Conservation (phyloP, 2,113 vertebrate species). For the Pseudolaguvia tuberculata region DNA sequence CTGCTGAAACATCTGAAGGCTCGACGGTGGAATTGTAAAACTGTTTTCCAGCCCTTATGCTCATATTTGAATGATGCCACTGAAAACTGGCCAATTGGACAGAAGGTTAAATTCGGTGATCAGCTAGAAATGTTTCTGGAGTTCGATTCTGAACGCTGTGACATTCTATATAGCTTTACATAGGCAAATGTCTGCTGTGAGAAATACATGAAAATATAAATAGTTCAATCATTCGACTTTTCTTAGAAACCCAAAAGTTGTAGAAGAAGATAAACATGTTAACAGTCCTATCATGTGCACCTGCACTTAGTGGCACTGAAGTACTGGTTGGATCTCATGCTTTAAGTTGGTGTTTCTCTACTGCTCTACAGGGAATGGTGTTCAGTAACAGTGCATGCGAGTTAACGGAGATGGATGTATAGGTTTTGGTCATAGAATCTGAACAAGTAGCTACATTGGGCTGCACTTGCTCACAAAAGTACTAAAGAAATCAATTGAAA, state of each 20-base stretch:
- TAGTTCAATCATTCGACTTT: slow-evolving; percentile 28
- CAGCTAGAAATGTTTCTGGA: slow-evolving; percentile 40
- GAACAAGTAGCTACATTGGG: slow-evolving; percentile 53
- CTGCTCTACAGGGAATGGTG: slow-evolving; percentile 39
- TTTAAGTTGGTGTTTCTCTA: slow-evolving; percentile 43
- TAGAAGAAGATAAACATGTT: slow-evolving; percentile 46
- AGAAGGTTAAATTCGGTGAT: slow-evolving; percentile 36
- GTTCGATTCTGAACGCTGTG: slow-evolving; percentile 36
- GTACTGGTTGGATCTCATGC: slow-evolving; percentile 50
- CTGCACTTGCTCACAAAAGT: slow-evolving; percentile 42
- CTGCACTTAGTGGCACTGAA: slow-evolving; percentile 49
- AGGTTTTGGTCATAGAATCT: slow-evolving; percentile 49
- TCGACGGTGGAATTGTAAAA: slow-evolving; percentile 44
- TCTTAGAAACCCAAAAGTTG: slow-evolving; percentile 41
- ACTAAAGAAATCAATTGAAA: slow-evolving; percentile 45
- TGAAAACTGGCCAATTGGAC: slow-evolving; percentile 39
- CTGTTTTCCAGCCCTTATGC: slow-evolving; percentile 48
- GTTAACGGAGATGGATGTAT: slow-evolving; percentile 40
- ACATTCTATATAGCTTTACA: slow-evolving; percentile 44
- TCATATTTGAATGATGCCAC: slow-evolving; percentile 37
- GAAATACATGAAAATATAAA: slow-evolving; percentile 40
- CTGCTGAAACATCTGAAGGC: slow-evolving; percentile 43
- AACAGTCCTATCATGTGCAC: slow-evolving; percentile 37
- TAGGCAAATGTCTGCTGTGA: slow-evolving; percentile 37
- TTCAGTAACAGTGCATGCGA: slow-evolving; percentile 58